Percentiles rank a stretch among this genome's conserved stretches.
Evolutionary conservation across 2,113 vertebrate species (phyloP).

Genomic region (Microcebus murinus): DNA sequence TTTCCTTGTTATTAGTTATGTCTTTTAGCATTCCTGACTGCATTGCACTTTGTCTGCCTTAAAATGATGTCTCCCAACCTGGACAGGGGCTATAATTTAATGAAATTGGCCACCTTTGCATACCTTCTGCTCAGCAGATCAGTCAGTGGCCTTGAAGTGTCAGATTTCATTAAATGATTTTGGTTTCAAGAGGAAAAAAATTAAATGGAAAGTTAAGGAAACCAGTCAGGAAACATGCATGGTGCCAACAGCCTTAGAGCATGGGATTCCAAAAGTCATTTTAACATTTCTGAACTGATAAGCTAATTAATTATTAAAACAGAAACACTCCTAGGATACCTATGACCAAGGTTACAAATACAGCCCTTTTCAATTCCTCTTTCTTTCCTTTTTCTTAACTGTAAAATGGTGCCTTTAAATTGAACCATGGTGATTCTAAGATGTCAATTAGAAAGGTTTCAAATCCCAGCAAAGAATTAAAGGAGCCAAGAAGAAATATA

Average conservation of each 20-base stretch:
- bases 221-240: slow-evolving; percentile 71
- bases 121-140: slow-evolving; percentile 81
- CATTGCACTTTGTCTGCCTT: slow-evolving; percentile 77
- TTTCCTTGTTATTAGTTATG: slow-evolving; percentile 74
- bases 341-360: slow-evolving; percentile 51
- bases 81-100: slow-evolving; percentile 80
- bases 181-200: slow-evolving; percentile 52
- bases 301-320: slow-evolving; percentile 80
- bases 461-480: not conserved
- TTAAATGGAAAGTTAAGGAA: slow-evolving; percentile 65
- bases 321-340: slow-evolving; percentile 66
- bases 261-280: slow-evolving; percentile 61
- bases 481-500: not conserved
- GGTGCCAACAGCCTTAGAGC: slow-evolving; percentile 57
- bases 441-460: not conserved
- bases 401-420: not conserved
- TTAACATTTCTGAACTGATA: slow-evolving; percentile 67
- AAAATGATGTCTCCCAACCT: slow-evolving; percentile 76
- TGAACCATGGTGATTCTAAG: not conserved
- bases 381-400: slow-evolving; percentile 43
- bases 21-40: slow-evolving; percentile 74
- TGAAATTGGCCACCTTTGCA: slow-evolving; percentile 76
- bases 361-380: slow-evolving; percentile 45
- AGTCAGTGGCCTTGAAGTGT: slow-evolving; percentile 80
- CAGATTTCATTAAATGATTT: slow-evolving; percentile 79